phyloP scores from a whole-genome alignment of 2,797 vertebrate genomes.

The Adrianichthys oophorus region DNA sequence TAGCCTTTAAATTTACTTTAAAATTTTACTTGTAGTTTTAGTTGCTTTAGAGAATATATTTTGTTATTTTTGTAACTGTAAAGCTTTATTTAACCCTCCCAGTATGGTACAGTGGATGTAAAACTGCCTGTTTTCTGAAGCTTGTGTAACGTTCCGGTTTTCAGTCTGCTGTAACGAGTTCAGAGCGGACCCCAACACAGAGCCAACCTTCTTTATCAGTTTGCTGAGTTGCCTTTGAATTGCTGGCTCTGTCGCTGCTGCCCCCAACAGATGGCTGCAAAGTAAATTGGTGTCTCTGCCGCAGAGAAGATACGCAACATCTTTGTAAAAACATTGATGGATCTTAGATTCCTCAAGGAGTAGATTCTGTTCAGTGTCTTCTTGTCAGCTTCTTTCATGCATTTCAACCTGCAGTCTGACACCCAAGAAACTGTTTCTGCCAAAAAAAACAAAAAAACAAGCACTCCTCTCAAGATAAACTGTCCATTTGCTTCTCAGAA shows the following conservation, averaged over 20 bases:
- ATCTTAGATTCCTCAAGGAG: background rate
- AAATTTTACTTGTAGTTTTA: no score
- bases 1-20: no score
- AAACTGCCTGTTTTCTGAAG: no score
- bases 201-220: background rate
- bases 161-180: no score
- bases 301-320: background rate
- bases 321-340: background rate
- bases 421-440: no score
- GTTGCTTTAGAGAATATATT: no score
- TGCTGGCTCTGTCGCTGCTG: background rate
- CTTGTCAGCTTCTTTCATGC: background rate
- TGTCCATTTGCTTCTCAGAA: background rate
- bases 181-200: background rate
- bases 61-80: no score
- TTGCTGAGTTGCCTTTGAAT: background rate
- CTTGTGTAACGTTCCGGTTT: no score
- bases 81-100: no score
- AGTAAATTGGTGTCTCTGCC: background rate
- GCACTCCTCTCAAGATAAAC: background rate
- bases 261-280: background rate
- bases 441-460: no score
- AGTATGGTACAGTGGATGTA: no score
- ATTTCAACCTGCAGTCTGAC: background rate
- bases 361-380: background rate